Evolutionary conservation across 2,888 invertebrate genomes (phyloP).

Genomic region (Xanthia icteritia): DNA sequence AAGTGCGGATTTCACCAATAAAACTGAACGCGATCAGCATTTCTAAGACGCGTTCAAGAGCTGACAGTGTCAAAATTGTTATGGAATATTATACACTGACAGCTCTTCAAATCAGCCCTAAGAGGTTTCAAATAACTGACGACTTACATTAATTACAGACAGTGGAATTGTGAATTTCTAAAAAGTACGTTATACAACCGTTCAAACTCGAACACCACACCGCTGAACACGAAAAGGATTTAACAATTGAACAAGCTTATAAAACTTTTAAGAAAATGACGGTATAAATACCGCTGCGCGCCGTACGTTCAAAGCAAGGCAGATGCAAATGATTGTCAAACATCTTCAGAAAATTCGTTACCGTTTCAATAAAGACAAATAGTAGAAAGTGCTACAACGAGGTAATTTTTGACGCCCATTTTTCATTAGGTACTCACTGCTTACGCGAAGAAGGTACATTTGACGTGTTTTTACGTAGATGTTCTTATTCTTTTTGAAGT

Average conservation of each 20-base stretch:
- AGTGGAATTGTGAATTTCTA: not conserved
- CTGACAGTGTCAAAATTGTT: no score
- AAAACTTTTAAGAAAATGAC: slow-evolving; percentile 17
- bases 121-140: not conserved
- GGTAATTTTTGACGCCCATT: slow-evolving; percentile 8
- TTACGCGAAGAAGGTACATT: slow-evolving; percentile 36
- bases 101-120: no score
- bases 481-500: slow-evolving; percentile 34
- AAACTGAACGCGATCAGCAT: no score
- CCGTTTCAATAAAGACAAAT: slow-evolving; percentile 34
- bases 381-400: slow-evolving; percentile 7
- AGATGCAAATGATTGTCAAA: slow-evolving; percentile 33
- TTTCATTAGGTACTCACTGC: slow-evolving; percentile 38
- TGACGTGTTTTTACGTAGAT: slow-evolving; percentile 27
- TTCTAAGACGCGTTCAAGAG: no score
- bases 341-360: slow-evolving; percentile 20
- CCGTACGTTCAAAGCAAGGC: slow-evolving; percentile 5
- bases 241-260: not conserved
- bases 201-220: slow-evolving; percentile 1
- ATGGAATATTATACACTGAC: no score
- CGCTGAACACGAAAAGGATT: slow-evolving; percentile 6
- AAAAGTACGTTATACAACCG: not conserved
- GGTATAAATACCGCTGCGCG: not conserved
- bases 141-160: not conserved
- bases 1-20: no score